Conservation (phyloP, 2,113 vertebrate species). For the Corythornis vintsioides region DNA sequence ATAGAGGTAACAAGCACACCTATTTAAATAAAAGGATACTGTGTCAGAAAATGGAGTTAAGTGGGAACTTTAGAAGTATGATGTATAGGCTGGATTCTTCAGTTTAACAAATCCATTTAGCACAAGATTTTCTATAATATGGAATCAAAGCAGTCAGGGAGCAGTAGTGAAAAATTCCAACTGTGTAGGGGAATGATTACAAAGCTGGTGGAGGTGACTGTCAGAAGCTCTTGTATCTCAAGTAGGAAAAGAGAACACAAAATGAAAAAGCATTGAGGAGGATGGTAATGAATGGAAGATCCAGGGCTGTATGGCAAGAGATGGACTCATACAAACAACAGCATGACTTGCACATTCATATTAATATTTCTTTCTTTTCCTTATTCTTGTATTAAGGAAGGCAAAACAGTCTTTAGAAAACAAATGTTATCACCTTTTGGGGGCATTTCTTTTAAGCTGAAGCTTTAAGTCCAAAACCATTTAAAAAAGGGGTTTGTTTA, state of each 20-base stretch:
- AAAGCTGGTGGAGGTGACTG: background rate
- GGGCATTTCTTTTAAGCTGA: background rate
- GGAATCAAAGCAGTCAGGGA: background rate
- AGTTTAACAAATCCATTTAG: background rate
- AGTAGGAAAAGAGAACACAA: background rate
- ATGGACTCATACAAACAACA: background rate
- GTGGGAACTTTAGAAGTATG: background rate
- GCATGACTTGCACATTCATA: background rate
- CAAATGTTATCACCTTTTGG: fast-evolving
- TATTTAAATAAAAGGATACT: background rate
- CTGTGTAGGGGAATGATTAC: background rate
- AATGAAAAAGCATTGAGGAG: background rate
- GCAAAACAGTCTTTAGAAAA: background rate
- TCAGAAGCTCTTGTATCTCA: background rate
- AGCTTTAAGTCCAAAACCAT: background rate
- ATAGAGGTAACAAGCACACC: background rate
- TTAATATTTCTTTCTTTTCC: background rate
- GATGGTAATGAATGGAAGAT: background rate
- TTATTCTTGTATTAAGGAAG: background rate
- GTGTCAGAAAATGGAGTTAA: background rate
- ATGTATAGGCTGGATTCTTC: background rate
- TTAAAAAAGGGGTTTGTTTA: background rate
- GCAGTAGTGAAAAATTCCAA: background rate
- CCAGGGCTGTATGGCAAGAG: background rate
- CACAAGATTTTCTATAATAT: background rate